These are phyloP conservation scores for Octomys mimax DNA, from an alignment of 2,797 vertebrate species.

Conservation along the genomic window DNA sequence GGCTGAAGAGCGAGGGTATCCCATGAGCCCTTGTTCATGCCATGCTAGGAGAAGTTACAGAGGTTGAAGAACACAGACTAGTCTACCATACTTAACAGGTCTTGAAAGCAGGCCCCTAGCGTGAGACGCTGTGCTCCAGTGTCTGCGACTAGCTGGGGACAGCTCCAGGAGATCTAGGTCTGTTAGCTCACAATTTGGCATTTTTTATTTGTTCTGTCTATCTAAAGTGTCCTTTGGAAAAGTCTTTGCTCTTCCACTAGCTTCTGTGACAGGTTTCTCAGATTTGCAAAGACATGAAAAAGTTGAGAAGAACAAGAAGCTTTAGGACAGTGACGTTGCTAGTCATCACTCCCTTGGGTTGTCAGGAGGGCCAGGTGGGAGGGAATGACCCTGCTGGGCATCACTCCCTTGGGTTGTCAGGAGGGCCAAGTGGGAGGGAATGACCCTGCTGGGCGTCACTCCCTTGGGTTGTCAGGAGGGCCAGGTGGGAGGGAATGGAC, in stretches of 20 bases:
- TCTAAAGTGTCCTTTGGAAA: slow-evolving; percentile 58
- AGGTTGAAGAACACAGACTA: slow-evolving; percentile 18
- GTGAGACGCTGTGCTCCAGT: background rate
- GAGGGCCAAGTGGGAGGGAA: background rate
- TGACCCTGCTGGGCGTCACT: background rate
- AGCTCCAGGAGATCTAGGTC: background rate
- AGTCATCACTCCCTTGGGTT: slow-evolving; percentile 1
- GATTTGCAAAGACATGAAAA: slow-evolving; percentile 2
- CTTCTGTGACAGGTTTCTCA: slow-evolving; percentile 57
- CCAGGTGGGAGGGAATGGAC: background rate
- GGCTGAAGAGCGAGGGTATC: background rate
- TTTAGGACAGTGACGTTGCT: background rate
- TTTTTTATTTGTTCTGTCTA: background rate
- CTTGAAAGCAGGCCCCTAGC: background rate
- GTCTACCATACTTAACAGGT: slow-evolving; percentile 10
- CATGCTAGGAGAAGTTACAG: background rate
- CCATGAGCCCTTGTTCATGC: slow-evolving; percentile 8
- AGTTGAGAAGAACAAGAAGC: slow-evolving; percentile 14
- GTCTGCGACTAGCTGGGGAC: background rate
- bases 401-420: slow-evolving; percentile 13
- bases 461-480: slow-evolving; percentile 17
- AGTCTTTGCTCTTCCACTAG: background rate
- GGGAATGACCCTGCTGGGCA: background rate
- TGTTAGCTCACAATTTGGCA: slow-evolving; percentile 21
- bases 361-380: background rate